These are phyloP conservation scores for Chauna torquata DNA, from an alignment of 2,113 vertebrate genomes.

Conservation along the genomic window DNA sequence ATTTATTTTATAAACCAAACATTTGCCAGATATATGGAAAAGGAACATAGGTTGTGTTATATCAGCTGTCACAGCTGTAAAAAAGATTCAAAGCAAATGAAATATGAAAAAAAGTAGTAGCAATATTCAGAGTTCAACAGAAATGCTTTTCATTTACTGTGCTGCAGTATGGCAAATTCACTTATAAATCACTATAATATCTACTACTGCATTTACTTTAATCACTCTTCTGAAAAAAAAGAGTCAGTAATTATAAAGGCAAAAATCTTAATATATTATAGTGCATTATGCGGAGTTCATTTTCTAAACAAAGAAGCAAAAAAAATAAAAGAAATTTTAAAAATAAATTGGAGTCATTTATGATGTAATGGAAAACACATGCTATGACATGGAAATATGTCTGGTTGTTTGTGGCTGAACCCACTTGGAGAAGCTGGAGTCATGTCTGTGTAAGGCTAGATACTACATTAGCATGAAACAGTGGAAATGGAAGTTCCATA, in stretches of 20 bases:
- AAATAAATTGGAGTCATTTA: neutral
- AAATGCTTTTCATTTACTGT: neutral
- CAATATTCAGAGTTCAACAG: neutral
- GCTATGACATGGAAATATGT: neutral
- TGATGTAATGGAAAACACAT: neutral
- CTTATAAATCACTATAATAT: neutral
- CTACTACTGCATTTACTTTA: neutral
- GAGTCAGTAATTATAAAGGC: neutral
- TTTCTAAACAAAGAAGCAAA: neutral
- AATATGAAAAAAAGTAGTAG: neutral
- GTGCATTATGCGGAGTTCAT: neutral
- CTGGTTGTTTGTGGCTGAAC: neutral
- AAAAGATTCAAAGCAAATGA: neutral
- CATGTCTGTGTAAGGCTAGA: neutral
- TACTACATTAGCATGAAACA: neutral
- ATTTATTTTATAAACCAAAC: neutral
- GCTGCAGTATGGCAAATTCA: neutral
- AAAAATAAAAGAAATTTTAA: neutral
- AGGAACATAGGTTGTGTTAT: neutral
- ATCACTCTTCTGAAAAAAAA: neutral
- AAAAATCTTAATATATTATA: neutral
- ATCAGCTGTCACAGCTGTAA: neutral
- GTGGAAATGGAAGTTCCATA: constrained; percentile 17
- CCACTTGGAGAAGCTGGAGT: neutral
- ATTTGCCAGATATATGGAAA: neutral